These are phyloP conservation scores for Ryuthela nishihirai DNA, from an alignment of 2,888 invertebrate species.

Conservation along the genomic window DNA sequence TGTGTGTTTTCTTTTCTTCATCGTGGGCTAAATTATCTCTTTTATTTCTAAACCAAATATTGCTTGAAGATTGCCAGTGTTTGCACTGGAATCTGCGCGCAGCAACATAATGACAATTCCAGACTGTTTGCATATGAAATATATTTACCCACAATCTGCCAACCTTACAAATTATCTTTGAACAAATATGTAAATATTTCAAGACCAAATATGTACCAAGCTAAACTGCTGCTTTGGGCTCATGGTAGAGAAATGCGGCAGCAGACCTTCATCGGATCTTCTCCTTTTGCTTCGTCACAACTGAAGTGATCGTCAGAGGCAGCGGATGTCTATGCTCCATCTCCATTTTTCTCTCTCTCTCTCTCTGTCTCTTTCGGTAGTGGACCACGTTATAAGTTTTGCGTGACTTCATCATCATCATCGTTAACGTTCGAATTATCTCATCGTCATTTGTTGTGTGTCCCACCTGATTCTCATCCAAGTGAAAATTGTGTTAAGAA, in stretches of 20 bases:
- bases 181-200: conserved; percentile 41
- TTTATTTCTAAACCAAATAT: conserved; percentile 40
- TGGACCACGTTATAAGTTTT: no score
- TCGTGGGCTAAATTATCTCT: conserved; percentile 36
- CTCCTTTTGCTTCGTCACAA: conserved; percentile 30
- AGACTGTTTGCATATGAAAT: conserved; percentile 39
- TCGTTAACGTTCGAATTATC: no score
- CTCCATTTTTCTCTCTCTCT: no score
- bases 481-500: no score
- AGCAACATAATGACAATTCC: conserved; percentile 40
- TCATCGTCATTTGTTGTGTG: no score
- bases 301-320: conserved; percentile 32
- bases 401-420: no score
- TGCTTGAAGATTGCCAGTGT: conserved; percentile 39
- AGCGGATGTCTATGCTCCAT: conserved; percentile 30
- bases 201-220: conserved; percentile 40
- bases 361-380: no score
- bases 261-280: no score
- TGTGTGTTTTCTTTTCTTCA: conserved; percentile 36
- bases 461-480: no score
- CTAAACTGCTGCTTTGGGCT: conserved; percentile 30
- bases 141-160: conserved; percentile 40
- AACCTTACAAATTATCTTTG: conserved; percentile 40
- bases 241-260: conserved; percentile 5
- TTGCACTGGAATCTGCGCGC: conserved; percentile 37